Base-by-base conservation (phyloP, 2,113 vertebrate species). In the Nycticebus coucang region DNA sequence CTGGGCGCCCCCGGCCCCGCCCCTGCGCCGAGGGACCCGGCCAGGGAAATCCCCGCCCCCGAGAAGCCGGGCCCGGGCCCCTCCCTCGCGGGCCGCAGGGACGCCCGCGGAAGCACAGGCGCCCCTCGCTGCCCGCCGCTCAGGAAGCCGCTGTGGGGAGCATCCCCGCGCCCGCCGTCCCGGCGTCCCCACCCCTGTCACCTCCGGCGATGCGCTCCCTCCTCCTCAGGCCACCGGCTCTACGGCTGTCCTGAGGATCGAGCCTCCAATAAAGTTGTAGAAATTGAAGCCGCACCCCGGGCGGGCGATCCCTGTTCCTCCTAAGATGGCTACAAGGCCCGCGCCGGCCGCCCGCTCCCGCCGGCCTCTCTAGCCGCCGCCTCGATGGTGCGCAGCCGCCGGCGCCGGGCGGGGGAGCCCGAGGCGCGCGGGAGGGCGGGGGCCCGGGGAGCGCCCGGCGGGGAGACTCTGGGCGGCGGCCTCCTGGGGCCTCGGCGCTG, bases 181-280 rank as follows among this genome's bases (percentile, higher is more conserved):
- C 41, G 72, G n/a, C 28, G 55, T 53, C 62, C 79, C 14, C 62
- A 0, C 22, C 71, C 68, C 15, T 19, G 0, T 95, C 96, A 93
- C 97, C 95, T 96, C 77, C 7, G 15, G 41, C 22, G 26, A 24
- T 4, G 82, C 64, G 72, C 80, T 66, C 11, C 35, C 77, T 53
- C 64, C 33, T 87, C n/a, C 84, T 37, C 4, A 0, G 30, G 53
- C 53, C 45, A 7, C 69, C 4, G 60, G 68, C 19, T 79, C 62
- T 57, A 17, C 3, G 72, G 41, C n/a, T 62, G 97, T 13, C 4
- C 80, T 8, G 74, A 12, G 7, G 33, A 3, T 5, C 7, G 7
- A 22, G 60, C 60, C 71, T 28, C 93, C 59, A 95, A 96, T 96
- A 96, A 97, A 98, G 97, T 96, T 97, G 35, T 93, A 89, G 87